Base-by-base conservation (phyloP, 2,888 invertebrate genomes). In the Malthinus seriepunctatus region DNA sequence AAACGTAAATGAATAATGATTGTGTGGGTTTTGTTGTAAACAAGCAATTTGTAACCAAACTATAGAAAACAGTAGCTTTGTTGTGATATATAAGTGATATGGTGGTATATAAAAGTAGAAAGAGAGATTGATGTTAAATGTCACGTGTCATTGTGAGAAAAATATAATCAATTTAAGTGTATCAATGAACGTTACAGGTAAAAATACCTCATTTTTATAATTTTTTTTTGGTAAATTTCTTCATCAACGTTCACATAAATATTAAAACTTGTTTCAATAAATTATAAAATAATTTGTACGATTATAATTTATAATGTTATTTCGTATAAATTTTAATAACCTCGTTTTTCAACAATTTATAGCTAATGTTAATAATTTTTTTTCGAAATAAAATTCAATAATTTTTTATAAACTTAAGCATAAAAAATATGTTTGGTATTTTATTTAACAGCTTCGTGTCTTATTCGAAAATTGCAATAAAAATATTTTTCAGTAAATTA, bases 61-160 rank as follows among this genome's bases (percentile, higher is more conserved):
- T n/a, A 33, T 23, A 23, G 23, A 34, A 14, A 6, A 34, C 47
- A 34, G 47, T 47, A 34, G 47, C 33, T 32, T 37, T 31, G 48
- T 35, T 49, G 48, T 49, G 48, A 49, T 49, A 37, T 49, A 23
- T 49, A 37, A 23, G 23, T 49, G 37, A 49, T 37, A 23, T 15
- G 32, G 34, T 15, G n/a, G n/a, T n/a, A n/a, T n/a, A 15, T 35
- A 35, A 46, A 32, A 2, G 32, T 32, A 11, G n/a, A 23, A 34
- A 49, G 37, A 49, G 10, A 49, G 15, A 32, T 35, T 23, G 48
- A 37, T 49, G 37, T 37, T 12, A 11, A 9, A 49, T 23, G 23
- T 23, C 23, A 23, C 23, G 23, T 23, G 48, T 49, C 48, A 37
- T 35, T 15, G 48, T 6, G 23, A 10, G 37, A 15, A 37, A n/a